Conservation (phyloP, 2,113 vertebrate genomes). For the Hippocampus abdominalis region DNA sequence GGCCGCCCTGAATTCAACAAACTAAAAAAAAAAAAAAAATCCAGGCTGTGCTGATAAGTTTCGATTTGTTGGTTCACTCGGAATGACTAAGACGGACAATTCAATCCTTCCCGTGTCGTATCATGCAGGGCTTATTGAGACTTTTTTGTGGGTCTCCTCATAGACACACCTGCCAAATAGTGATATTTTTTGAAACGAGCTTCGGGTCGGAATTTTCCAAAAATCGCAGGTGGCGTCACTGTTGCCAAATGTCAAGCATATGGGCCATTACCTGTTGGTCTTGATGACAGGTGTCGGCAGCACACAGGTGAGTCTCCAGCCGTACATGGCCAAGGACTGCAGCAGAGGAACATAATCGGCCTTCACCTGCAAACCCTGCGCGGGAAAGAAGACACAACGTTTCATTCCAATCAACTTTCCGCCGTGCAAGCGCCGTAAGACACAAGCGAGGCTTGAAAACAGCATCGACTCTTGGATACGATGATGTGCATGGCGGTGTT, state of each 20-base stretch:
- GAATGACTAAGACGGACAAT: too few relatives aligned
- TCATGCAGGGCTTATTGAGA: not conserved
- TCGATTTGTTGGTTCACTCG: too few relatives aligned
- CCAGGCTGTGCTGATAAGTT: too few relatives aligned
- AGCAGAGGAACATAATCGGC: conserved; percentile 92
- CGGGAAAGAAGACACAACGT: conserved; percentile 18
- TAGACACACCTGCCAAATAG: not conserved
- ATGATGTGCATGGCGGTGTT: not conserved
- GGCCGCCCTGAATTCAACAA: too few relatives aligned
- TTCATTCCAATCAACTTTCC: not conserved
- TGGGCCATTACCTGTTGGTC: conserved; percentile 82
- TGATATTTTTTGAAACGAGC: not conserved
- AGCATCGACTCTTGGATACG: not conserved
- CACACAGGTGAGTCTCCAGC: conserved; percentile 96
- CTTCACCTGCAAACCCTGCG: conserved; percentile 87
- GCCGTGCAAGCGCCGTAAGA: too few relatives aligned
- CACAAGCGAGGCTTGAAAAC: not conserved
- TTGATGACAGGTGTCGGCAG: conserved; percentile 91
- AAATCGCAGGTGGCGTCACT: not conserved
- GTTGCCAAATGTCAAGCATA: not conserved
- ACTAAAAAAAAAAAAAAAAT: conserved; percentile 1
- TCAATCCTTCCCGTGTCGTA: not conserved
- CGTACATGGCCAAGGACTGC: conserved; percentile 87
- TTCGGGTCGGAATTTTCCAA: not conserved
- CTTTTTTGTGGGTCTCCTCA: not conserved